A percentile compares a stretch with the other conserved stretches of the same genome.
Evolutionary conservation across 2,113 vertebrate species (phyloP).

Genomic region (Semnornis frantzii): DNA sequence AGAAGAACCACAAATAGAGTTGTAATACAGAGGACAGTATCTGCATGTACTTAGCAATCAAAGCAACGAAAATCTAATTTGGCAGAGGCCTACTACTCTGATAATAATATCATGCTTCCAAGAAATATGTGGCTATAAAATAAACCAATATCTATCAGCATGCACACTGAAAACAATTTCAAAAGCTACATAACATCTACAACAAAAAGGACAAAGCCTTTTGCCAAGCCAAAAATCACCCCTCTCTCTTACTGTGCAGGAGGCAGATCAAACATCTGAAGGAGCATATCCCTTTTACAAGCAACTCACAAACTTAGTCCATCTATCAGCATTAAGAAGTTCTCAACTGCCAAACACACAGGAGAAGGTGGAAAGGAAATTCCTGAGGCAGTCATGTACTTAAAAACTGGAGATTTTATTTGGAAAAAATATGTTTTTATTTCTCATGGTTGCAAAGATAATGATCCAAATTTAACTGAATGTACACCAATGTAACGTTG

Average conservation of each 20-base stretch:
- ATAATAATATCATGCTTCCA: neutral
- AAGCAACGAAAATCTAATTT: neutral
- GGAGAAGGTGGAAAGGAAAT: neutral
- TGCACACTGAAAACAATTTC: neutral
- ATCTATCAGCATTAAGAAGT: neutral
- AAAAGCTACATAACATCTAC: neutral
- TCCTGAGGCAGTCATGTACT: neutral
- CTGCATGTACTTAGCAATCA: neutral
- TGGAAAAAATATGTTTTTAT: neutral
- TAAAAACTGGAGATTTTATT: neutral
- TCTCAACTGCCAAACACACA: neutral
- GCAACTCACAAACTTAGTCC: neutral
- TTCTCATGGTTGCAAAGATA: neutral
- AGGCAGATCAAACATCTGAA: neutral
- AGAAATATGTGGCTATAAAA: neutral
- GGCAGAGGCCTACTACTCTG: neutral
- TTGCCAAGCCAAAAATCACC: neutral
- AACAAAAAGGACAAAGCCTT: neutral
- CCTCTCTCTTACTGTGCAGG: neutral
- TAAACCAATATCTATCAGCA: neutral
- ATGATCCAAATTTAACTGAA: neutral
- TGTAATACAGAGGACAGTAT: neutral
- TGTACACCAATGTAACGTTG: neutral
- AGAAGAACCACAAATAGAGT: neutral
- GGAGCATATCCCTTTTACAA: neutral